Base-by-base conservation (phyloP, 1,140 invertebrate genomes). In the Camponotus floridanus region DNA sequence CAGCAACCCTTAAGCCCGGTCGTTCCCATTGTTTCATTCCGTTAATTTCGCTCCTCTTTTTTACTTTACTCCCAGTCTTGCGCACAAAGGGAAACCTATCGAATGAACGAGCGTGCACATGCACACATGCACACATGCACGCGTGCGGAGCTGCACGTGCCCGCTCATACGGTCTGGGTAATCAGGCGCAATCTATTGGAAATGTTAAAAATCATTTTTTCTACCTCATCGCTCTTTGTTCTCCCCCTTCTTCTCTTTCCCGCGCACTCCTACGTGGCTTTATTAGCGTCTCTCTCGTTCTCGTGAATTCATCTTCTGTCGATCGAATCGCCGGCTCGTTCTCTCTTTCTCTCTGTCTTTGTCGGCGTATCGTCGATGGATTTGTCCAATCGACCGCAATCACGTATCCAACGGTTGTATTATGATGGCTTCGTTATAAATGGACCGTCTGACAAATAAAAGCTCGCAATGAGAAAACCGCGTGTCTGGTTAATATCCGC, bases 161-260 rank as follows among this genome's bases (percentile, higher is more conserved):
- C 13, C 48, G 65, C 33, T 79, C 39, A 86, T 89, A 68, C 65
- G 86, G 18, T 55, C 59, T 31, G 71, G 71, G 61, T 90, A 84
- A 88, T 88, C 87, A 68, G 36, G 65, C 7, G 73, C 68, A 61
- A 62, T 79, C 88, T 86, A 76, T 90, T 13, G 90, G 85, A 90
- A 91, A 91, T 33, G 87, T 80, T 90, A 91, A 91, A 91, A 90
- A 91, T 91, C 85, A 90, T 90, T 86, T 87, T 80, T 79, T 74
- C 48, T 76, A 39, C 26, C 36, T 45, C 64, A 9, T 18, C 21
- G 51, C 67, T 55, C 33, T 86, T 36, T 48, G 5, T 11, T 45
- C 21, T 64, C 55, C n/a, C n/a, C 5, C 26, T 51, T 36, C 11
- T n/a, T 15, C 48, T 51, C 26, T 73, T n/a, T 33, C 48, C 21